Conservation (phyloP, 2,888 invertebrate species). For the Acanthosepion pharaonis region DNA sequence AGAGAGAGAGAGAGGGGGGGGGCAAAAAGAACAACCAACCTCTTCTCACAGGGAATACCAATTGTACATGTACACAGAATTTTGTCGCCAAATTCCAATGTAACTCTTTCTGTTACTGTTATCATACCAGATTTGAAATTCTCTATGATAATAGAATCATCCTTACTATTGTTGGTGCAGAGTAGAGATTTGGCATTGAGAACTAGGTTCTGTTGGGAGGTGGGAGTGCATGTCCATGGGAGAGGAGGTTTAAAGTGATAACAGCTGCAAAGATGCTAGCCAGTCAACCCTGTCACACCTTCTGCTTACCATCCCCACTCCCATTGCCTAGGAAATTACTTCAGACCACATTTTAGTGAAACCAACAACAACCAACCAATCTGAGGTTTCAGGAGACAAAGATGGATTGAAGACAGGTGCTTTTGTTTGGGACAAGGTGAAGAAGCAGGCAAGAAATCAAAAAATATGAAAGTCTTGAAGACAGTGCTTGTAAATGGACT, state of each 20-base stretch:
- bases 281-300: background rate
- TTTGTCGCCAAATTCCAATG: background rate
- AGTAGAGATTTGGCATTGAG: background rate
- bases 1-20: background rate
- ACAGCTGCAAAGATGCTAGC: background rate
- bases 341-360: background rate
- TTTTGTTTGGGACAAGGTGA: conserved; percentile 33
- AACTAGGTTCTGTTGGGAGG: background rate
- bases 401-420: background rate
- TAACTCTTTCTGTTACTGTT: background rate
- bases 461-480: background rate
- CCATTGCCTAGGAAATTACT: background rate
- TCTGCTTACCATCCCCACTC: too few species aligned
- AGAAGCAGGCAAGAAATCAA: background rate
- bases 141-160: background rate
- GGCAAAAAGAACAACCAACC: background rate
- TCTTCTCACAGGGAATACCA: too few species aligned
- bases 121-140: background rate
- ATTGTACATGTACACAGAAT: background rate
- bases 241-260: background rate
- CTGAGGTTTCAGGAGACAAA: conserved; percentile 33
- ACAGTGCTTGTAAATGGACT: background rate
- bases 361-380: background rate
- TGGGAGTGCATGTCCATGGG: too few species aligned
- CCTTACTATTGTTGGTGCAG: background rate